Percentiles rank a stretch among this genome's conserved stretches.
Evolutionary conservation across 1,140 invertebrate genomes (phyloP).

Genomic region (Globodera rostochiensis): DNA sequence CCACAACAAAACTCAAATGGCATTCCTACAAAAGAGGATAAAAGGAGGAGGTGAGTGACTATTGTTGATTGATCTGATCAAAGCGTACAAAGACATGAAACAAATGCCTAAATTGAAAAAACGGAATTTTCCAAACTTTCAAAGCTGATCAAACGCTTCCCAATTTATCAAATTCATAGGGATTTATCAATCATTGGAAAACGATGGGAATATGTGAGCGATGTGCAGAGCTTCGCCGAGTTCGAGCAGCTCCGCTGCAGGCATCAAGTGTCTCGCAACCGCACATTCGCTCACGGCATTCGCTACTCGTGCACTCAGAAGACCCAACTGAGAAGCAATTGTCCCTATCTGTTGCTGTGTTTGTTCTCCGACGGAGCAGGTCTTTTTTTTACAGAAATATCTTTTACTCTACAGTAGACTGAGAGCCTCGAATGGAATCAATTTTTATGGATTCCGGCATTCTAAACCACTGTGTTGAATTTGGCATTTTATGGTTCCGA

Average conservation of each 20-base stretch:
- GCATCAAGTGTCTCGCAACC: slow-evolving; percentile 14
- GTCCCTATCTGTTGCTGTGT: neutral
- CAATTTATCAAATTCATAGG: neutral
- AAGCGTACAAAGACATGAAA: neutral
- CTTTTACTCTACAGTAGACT: too few relatives aligned
- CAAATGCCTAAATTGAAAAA: neutral
- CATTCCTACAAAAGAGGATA: neutral
- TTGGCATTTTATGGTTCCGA: neutral
- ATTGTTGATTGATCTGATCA: too few relatives aligned
- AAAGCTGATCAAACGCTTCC: too few relatives aligned
- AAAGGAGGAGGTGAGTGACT: neutral
- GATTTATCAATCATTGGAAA: slow-evolving; percentile 1
- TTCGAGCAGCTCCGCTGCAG: slow-evolving; percentile 17
- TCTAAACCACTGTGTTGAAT: too few relatives aligned
- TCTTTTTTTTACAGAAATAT: neutral
- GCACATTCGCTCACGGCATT: slow-evolving; percentile 24
- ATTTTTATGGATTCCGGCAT: too few relatives aligned
- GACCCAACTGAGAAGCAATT: slow-evolving; percentile 12
- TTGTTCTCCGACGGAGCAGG: slow-evolving; percentile 8
- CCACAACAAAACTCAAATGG: neutral
- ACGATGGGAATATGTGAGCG: slow-evolving; percentile 9
- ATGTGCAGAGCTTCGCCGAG: slow-evolving; percentile 12
- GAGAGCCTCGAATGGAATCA: too few relatives aligned
- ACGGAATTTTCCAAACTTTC: too few relatives aligned
- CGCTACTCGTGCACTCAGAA: slow-evolving; percentile 23